These are phyloP conservation scores for Aythya fuligula DNA, from an alignment of 2,797 vertebrate species.

Conservation along the genomic window DNA sequence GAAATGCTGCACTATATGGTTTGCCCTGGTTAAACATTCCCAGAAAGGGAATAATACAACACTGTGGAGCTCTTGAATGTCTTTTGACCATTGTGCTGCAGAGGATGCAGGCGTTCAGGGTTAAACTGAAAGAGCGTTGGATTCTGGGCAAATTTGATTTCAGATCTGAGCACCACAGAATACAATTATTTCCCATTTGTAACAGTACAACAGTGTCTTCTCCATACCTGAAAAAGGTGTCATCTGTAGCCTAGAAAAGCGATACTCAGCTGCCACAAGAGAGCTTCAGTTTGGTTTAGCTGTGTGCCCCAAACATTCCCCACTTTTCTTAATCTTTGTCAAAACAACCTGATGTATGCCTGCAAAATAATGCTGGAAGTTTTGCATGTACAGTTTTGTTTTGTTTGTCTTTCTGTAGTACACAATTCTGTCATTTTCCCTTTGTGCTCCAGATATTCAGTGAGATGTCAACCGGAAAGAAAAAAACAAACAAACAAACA, in stretches of 20 bases:
- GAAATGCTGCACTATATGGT: slow-evolving; percentile 38
- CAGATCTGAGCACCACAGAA: not conserved
- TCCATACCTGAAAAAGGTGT: not conserved
- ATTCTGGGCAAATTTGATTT: not conserved
- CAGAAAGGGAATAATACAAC: slow-evolving; percentile 39
- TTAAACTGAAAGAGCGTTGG: not conserved
- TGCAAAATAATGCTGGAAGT: not conserved
- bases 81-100: not conserved
- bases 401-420: not conserved
- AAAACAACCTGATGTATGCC: not conserved
- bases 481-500: not conserved
- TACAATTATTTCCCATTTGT: not conserved
- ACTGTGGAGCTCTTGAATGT: not conserved
- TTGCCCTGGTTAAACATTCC: slow-evolving; percentile 58
- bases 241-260: not conserved
- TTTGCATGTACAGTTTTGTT: not conserved
- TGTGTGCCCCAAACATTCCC: not conserved
- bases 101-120: not conserved
- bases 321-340: not conserved
- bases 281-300: not conserved
- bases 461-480: not conserved
- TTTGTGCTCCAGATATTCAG: not conserved
- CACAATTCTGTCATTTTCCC: not conserved
- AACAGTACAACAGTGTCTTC: not conserved
- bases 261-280: not conserved